A percentile compares a stretch with the other conserved stretches of the same genome.
phyloP scores from a whole-genome alignment of 2,797 vertebrate species.

The Lithobates pipiens region DNA sequence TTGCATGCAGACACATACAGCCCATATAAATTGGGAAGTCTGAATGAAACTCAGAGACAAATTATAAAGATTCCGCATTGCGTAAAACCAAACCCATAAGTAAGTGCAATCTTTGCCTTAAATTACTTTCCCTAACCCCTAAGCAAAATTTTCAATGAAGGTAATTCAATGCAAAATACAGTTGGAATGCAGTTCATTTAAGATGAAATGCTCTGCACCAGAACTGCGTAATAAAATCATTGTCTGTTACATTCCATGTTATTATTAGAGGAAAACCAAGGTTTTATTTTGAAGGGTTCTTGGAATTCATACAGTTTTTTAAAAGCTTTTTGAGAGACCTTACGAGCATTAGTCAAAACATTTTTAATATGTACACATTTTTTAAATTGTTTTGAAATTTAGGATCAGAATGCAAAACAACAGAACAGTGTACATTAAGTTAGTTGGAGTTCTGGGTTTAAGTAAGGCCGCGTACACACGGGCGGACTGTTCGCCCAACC shows the following conservation, averaged over 20 bases:
- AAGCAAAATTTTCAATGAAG: neutral
- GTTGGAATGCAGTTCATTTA: neutral
- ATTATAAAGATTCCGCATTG: too few relatives aligned
- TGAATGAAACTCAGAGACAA: too few relatives aligned
- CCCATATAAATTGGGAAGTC: too few relatives aligned
- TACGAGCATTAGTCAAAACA: constrained; percentile 58
- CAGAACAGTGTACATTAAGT: neutral
- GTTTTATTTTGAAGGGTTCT: constrained; percentile 32
- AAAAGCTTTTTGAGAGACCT: constrained; percentile 72
- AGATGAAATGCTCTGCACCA: neutral
- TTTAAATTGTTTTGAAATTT: constrained; percentile 4
- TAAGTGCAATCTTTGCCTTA: too few relatives aligned
- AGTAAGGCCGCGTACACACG: too few relatives aligned
- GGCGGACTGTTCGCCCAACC: too few relatives aligned
- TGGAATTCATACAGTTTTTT: constrained; percentile 70
- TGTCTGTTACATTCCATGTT: constrained; percentile 18
- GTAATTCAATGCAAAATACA: neutral
- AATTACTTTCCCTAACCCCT: neutral
- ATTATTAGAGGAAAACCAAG: constrained; percentile 25
- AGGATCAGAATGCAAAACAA: constrained; percentile 1
- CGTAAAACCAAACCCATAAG: too few relatives aligned
- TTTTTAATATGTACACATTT: neutral
- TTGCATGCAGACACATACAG: too few relatives aligned
- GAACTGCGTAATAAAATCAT: constrained; percentile 20
- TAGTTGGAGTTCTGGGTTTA: neutral